A percentile compares a stretch with the other conserved stretches of the same genome.
phyloP scores from a whole-genome alignment of 2,888 invertebrate genomes.

The Drosophila macrospina region DNA sequence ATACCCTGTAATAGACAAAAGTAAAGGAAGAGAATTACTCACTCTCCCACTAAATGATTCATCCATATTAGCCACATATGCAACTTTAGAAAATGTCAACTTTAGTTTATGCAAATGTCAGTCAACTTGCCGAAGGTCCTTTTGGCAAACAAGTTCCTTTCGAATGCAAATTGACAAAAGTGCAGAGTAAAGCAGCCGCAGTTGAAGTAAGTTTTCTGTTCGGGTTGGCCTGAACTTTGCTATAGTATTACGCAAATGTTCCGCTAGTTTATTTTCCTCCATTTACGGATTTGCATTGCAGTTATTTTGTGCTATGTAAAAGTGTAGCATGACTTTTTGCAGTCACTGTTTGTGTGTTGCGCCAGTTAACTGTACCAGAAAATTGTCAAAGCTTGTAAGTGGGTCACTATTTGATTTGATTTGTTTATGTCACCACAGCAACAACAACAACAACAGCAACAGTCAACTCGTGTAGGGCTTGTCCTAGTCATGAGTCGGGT shows the following conservation, averaged over 20 bases:
- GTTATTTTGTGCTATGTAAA: conserved; percentile 5
- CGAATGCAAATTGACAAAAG: conserved; percentile 50
- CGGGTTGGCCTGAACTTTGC: conserved; percentile 5
- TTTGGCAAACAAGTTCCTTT: conserved; percentile 27
- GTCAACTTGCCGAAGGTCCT: conserved; percentile 40
- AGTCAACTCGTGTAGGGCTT: conserved; percentile 13
- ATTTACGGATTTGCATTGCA: conserved; percentile 11
- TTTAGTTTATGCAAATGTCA: conserved; percentile 58
- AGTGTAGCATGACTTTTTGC: conserved; percentile 45
- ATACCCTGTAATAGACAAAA: neutral
- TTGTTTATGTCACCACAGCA: conserved; percentile 69
- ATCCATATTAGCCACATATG: conserved; percentile 23
- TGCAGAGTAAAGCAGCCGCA: conserved; percentile 33
- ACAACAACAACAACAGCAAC: conserved; percentile 19
- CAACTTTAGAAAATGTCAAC: conserved; percentile 2
- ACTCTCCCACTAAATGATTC: neutral
- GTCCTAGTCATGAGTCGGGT: conserved; percentile 10
- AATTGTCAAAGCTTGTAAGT: conserved; percentile 63
- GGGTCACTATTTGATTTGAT: conserved; percentile 72
- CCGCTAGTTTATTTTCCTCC: conserved; percentile 11
- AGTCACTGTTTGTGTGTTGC: conserved; percentile 34
- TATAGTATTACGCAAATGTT: conserved; percentile 37
- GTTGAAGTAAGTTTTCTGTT: conserved; percentile 27
- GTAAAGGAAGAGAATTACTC: neutral
- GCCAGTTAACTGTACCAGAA: conserved; percentile 37